A percentile compares a stretch with the other conserved stretches of the same genome.
These are phyloP conservation scores for Datnioides undecimradiatus DNA, from an alignment of 2,113 vertebrate genomes.

Conservation along the genomic window DNA sequence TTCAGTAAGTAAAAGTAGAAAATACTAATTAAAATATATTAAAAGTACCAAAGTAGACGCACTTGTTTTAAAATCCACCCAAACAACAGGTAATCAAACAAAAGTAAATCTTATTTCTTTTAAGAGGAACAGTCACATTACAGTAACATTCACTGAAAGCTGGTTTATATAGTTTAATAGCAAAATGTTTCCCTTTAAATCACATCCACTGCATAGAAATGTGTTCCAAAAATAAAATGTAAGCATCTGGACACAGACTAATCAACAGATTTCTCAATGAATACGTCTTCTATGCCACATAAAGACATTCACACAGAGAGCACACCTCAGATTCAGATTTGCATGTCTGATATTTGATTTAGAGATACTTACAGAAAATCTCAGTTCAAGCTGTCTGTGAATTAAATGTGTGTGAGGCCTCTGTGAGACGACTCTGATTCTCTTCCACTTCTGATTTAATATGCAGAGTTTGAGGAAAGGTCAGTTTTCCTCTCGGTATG, in stretches of 20 bases:
- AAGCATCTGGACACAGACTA: neutral
- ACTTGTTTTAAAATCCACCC: no score
- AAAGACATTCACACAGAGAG: neutral
- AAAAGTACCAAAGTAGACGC: no score
- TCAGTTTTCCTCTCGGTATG: neutral
- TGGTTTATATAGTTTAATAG: neutral
- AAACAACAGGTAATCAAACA: neutral
- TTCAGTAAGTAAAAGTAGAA: no score
- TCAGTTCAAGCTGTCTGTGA: neutral
- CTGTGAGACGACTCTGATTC: no score
- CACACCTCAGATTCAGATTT: neutral
- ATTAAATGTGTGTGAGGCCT: no score
- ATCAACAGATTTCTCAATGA: no score
- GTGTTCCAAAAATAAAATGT: neutral
- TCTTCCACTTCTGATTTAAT: no score
- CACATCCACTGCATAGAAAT: neutral
- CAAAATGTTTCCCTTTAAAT: conserved; percentile 5
- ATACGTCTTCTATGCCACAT: neutral
- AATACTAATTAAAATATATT: no score
- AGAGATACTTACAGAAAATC: neutral
- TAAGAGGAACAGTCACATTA: neutral
- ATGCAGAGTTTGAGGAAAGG: no score
- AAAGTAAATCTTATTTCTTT: neutral
- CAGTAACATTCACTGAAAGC: neutral
- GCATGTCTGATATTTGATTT: neutral